A percentile compares a stretch with the other conserved stretches of the same genome.
phyloP scores from a whole-genome alignment of 2,797 vertebrate genomes.

The Masticophis lateralis region DNA sequence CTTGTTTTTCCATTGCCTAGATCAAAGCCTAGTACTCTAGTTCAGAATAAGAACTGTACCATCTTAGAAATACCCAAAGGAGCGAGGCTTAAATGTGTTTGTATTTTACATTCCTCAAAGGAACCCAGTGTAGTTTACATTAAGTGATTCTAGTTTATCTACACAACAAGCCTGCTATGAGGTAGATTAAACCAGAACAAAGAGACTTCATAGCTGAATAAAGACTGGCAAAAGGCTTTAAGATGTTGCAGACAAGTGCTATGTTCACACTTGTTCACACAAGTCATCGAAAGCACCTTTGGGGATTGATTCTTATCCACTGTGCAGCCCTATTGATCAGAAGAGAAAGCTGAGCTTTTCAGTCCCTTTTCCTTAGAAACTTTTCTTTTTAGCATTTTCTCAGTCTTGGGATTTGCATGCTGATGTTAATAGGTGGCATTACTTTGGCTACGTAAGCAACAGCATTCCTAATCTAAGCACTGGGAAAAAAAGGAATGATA shows the following conservation, averaged over 20 bases:
- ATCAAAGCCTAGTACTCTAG: not conserved
- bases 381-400: not conserved
- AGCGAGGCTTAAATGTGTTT: not conserved
- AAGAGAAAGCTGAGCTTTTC: not conserved
- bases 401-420: not conserved
- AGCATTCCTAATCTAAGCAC: not conserved
- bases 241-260: not conserved
- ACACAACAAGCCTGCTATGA: not conserved
- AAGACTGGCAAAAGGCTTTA: not conserved
- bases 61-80: not conserved
- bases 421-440: not conserved
- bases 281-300: not conserved
- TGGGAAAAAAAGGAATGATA: not conserved
- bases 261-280: not conserved
- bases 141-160: not conserved
- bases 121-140: not conserved
- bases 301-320: not conserved
- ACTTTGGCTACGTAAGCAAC: not conserved
- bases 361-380: not conserved
- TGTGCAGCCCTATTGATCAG: not conserved
- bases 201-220: not conserved
- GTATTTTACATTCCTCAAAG: not conserved
- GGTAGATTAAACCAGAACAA: not conserved
- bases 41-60: not conserved
- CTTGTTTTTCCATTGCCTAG: not conserved